Base-by-base conservation (phyloP, 1,140 invertebrate genomes). In the Saccostrea glomerata region DNA sequence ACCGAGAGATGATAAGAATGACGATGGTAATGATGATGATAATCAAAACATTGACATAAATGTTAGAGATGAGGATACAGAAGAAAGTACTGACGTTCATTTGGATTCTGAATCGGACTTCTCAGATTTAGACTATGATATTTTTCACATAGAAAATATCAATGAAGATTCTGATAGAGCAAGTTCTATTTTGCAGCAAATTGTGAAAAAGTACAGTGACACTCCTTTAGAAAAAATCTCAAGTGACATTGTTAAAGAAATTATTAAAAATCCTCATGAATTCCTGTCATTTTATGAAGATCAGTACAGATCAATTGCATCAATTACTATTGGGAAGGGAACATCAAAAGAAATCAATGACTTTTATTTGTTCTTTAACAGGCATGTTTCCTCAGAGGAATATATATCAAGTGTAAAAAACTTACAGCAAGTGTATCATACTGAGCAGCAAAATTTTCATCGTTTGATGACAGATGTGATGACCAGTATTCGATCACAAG, bases 61-160 rank as follows among this genome's bases (percentile, higher is more conserved):
- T 73, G 20, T 6, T 73, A 30, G 6, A 23, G 30, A 73, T 7
- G 30, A 20, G 6, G 70, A 6, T 73, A 73, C 20, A 9, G 20
- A 20, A 23, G 6, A 73, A 20, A 20, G 6, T 9, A 30, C 20
- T n/a, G 30, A 30, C 30, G 6, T 23, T 73, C 70, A 73, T 9
- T 7, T 9, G 9, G 70, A 73, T 20, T 73, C 30, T 73, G 30
- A 73, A 9, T 73, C 30, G 6, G 70, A 73, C 20, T 73, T 73
- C 9, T 73, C n/a, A 23, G 70, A 73, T 9, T 6, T 23, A 20
- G 70, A 73, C 6, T n/a, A 73, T 73, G 20, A 30, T 20, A 73
- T 73, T 23, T 73, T 73, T 47, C 30, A 84, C 40, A 84, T 55
- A 40, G 36, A 83, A 73, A 73, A 30, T n/a, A 30, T 73, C 47